Conservation (phyloP, 2,797 vertebrate genomes). For the Anomalospiza imberbis region DNA sequence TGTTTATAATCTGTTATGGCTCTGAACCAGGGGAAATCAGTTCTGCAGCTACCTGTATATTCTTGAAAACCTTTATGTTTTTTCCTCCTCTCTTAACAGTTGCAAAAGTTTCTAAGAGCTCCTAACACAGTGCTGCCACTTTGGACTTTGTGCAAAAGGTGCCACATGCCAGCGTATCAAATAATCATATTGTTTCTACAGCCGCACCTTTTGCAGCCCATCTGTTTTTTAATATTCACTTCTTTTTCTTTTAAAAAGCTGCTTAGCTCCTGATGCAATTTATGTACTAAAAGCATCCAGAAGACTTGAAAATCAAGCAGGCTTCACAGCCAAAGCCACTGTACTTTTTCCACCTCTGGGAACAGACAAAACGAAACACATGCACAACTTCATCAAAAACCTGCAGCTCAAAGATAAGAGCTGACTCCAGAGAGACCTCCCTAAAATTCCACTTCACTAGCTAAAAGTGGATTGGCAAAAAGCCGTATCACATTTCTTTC, state of each 20-base stretch:
- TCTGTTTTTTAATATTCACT: not conserved
- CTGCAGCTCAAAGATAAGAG: not conserved
- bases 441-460: conserved; percentile 16
- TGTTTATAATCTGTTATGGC: not conserved
- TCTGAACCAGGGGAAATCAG: conserved; percentile 8
- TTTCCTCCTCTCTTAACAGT: not conserved
- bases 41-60: not conserved
- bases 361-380: not conserved
- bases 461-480: not conserved
- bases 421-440: not conserved
- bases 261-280: not conserved
- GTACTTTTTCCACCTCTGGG: not conserved
- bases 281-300: not conserved
- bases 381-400: not conserved
- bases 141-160: not conserved
- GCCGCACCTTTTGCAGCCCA: not conserved
- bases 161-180: not conserved
- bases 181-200: not conserved
- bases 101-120: not conserved
- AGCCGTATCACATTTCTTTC: not conserved
- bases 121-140: not conserved
- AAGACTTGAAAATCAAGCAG: not conserved
- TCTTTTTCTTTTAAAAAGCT: not conserved
- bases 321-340: not conserved
- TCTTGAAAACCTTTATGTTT: not conserved